Evolutionary conservation across 2,113 vertebrate species (phyloP).

Genomic region (Ivindomyrus marchei): DNA sequence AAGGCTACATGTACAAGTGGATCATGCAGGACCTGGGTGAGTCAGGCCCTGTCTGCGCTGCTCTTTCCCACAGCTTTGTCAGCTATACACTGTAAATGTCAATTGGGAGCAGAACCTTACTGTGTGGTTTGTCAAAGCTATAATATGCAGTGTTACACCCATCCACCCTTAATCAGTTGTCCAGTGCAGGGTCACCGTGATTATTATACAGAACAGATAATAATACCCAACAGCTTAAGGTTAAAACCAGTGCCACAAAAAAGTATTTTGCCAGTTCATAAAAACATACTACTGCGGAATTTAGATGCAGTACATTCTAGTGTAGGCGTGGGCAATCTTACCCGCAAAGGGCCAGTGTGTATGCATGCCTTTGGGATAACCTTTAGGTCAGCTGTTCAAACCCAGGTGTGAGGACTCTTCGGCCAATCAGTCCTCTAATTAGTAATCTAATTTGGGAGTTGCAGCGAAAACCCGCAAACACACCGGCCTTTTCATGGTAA

Average conservation of each 20-base stretch:
- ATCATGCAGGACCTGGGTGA: constrained; percentile 72
- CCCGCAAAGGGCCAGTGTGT: not conserved
- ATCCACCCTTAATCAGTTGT: not conserved
- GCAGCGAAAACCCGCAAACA: too few relatives aligned
- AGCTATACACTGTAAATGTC: not conserved
- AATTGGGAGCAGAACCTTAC: not conserved
- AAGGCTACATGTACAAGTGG: constrained; percentile 81
- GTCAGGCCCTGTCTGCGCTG: constrained; percentile 18
- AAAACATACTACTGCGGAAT: not conserved
- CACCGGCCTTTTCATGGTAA: too few relatives aligned
- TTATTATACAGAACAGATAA: not conserved
- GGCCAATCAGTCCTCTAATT: not conserved
- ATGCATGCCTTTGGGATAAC: not conserved
- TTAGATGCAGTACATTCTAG: not conserved
- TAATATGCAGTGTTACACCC: not conserved
- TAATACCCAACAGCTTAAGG: not conserved
- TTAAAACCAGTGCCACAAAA: not conserved
- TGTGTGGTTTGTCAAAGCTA: not conserved
- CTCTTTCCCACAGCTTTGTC: too few relatives aligned
- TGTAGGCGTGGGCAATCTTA: not conserved
- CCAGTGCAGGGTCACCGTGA: not conserved
- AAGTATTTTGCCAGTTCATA: not conserved
- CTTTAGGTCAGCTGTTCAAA: not conserved
- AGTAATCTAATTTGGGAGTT: not conserved
- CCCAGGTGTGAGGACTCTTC: not conserved